Evolutionary conservation across 2,797 vertebrate genomes (phyloP).

Genomic region (Melopsittacus undulatus): DNA sequence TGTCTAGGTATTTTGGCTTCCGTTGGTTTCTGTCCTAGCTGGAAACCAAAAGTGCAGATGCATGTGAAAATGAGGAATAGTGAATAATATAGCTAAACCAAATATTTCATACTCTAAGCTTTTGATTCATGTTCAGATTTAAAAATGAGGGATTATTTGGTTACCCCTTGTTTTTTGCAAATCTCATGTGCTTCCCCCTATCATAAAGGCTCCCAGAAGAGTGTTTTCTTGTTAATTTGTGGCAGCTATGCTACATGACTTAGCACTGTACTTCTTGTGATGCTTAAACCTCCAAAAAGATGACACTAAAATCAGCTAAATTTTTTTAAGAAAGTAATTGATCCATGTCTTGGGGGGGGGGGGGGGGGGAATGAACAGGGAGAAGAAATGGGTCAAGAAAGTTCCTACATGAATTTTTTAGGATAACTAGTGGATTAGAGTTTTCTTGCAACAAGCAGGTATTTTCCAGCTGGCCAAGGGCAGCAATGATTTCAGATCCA

Average conservation of each 20-base stretch:
- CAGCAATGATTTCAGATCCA: constrained; percentile 68
- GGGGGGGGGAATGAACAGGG: no score
- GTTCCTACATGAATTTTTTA: constrained; percentile 47
- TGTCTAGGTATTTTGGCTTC: constrained; percentile 70
- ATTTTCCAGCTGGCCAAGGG: constrained; percentile 70
- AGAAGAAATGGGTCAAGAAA: constrained; percentile 51
- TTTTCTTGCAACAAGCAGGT: constrained; percentile 49
- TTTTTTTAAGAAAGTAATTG: constrained; percentile 51
- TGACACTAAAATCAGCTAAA: neutral
- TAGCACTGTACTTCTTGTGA: neutral
- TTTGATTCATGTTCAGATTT: neutral
- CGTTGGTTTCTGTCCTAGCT: constrained; percentile 50
- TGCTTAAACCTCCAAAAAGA: neutral
- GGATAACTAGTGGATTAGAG: constrained; percentile 47
- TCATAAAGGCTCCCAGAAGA: neutral
- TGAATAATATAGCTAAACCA: neutral
- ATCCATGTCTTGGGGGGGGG: no score
- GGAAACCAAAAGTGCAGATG: constrained; percentile 39
- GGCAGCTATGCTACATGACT: neutral
- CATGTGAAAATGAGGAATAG: constrained; percentile 39
- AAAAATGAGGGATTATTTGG: neutral
- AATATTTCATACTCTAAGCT: neutral
- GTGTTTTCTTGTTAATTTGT: neutral
- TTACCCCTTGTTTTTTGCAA: neutral
- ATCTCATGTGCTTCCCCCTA: neutral